These are phyloP conservation scores for Aradophagus sp. DNA, from an alignment of 1,140 invertebrate species.

Conservation along the genomic window DNA sequence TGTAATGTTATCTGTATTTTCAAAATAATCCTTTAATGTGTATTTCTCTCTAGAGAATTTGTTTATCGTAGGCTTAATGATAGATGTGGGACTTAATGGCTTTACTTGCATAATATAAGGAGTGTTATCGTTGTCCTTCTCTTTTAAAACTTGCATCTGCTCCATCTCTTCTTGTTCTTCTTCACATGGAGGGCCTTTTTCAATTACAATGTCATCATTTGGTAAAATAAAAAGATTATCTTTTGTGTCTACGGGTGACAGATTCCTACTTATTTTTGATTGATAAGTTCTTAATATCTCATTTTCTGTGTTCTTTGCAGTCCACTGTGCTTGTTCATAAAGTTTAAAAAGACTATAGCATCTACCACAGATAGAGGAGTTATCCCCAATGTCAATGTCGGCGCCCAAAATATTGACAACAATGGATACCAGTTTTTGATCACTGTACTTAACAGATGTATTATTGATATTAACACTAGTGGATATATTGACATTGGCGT, in stretches of 20 bases:
- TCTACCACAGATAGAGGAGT: slow-evolving; percentile 61
- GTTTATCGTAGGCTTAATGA: too few species aligned
- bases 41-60: too few species aligned
- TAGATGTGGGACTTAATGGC: too few species aligned
- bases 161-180: too few species aligned
- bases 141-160: too few species aligned
- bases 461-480: slow-evolving; percentile 63
- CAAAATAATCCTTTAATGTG: slow-evolving; percentile 39
- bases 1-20: background rate
- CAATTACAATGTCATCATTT: too few species aligned
- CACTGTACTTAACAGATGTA: slow-evolving; percentile 59
- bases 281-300: slow-evolving; percentile 64
- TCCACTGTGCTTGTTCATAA: slow-evolving; percentile 66
- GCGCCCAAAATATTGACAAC: slow-evolving; percentile 54
- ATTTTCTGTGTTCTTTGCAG: slow-evolving; percentile 58
- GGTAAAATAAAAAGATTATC: too few species aligned
- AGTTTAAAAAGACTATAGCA: slow-evolving; percentile 66
- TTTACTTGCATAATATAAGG: too few species aligned
- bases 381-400: slow-evolving; percentile 28
- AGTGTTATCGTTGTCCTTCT: too few species aligned
- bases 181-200: too few species aligned
- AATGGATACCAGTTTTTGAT: slow-evolving; percentile 60
- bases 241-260: too few species aligned
- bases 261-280: slow-evolving; percentile 29
- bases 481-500: slow-evolving; percentile 49